Conservation (phyloP, 2,888 invertebrate species). For the Andricus quercusramuli region DNA sequence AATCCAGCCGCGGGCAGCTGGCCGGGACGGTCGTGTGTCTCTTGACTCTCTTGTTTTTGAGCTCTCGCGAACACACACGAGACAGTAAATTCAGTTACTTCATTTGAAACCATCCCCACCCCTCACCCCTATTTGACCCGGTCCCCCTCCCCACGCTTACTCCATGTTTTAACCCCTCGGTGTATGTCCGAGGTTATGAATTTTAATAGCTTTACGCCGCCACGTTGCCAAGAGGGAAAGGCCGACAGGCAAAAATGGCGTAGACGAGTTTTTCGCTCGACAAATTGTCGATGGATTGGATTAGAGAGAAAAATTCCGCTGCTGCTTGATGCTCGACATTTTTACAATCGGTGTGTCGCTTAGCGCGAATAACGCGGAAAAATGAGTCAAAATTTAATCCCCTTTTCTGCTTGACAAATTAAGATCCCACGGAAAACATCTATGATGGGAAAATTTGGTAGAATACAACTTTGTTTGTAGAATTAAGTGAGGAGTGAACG, state of each 20-base stretch:
- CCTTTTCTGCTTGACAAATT: slow-evolving; percentile 8
- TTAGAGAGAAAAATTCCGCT: slow-evolving; percentile 71
- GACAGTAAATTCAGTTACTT: slow-evolving; percentile 77
- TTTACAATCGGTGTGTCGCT: slow-evolving; percentile 40
- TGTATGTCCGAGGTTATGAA: slow-evolving; percentile 78
- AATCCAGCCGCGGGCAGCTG: slow-evolving; percentile 75
- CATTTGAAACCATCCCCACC: slow-evolving; percentile 70
- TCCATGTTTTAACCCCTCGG: slow-evolving; percentile 66
- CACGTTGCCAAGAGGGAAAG: slow-evolving; percentile 62
- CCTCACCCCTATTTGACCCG: slow-evolving; percentile 49
- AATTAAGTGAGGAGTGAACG: too few species aligned
- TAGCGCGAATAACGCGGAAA: slow-evolving; percentile 37
- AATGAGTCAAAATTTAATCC: slow-evolving; percentile 27
- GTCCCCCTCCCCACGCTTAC: slow-evolving; percentile 46
- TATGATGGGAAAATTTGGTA: too few species aligned
- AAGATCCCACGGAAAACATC: background rate
- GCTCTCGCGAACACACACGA: slow-evolving; percentile 62
- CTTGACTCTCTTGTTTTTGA: slow-evolving; percentile 57
- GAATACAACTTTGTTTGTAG: too few species aligned
- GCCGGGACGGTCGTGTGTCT: slow-evolving; percentile 54
- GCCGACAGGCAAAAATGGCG: slow-evolving; percentile 70
- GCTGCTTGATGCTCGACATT: slow-evolving; percentile 43
- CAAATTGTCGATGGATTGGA: slow-evolving; percentile 78
- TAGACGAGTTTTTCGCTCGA: slow-evolving; percentile 73
- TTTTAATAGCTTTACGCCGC: slow-evolving; percentile 78